These are phyloP conservation scores for Verasper variegatus DNA, from an alignment of 2,113 vertebrate species.

Conservation along the genomic window DNA sequence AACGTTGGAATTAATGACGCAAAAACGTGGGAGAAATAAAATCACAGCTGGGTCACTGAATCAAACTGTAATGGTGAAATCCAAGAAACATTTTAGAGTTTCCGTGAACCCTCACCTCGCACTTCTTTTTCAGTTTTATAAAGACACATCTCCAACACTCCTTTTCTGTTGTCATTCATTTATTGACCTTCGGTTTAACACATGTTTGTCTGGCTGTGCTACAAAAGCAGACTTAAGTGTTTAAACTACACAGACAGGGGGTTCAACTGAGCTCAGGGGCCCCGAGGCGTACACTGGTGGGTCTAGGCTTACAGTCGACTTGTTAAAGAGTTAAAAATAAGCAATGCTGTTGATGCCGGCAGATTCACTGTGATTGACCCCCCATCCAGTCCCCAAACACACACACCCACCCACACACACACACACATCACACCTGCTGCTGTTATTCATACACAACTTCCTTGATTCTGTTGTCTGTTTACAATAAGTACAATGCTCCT, in stretches of 20 bases:
- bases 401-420: constrained; percentile 26
- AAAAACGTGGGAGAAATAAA: background rate
- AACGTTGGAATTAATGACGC: background rate
- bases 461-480: background rate
- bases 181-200: background rate
- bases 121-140: background rate
- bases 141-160: too few species aligned
- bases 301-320: constrained; percentile 78
- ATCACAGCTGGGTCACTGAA: too few species aligned
- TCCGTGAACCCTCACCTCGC: too few species aligned
- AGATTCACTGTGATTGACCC: constrained; percentile 67
- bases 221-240: background rate
- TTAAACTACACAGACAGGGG: constrained; percentile 23
- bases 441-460: constrained; percentile 59
- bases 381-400: constrained; percentile 10
- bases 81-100: too few species aligned
- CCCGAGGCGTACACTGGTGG: constrained; percentile 27
- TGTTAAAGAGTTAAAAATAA: constrained; percentile 85
- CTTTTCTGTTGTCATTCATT: background rate
- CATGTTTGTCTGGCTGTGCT: background rate
- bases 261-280: constrained; percentile 18
- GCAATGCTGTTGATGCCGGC: constrained; percentile 66
- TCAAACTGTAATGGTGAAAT: too few species aligned
- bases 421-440: constrained; percentile 55
- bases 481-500: background rate